Evolutionary conservation across 1,140 invertebrate genomes (phyloP).

Genomic region (Antheraea pernyi): DNA sequence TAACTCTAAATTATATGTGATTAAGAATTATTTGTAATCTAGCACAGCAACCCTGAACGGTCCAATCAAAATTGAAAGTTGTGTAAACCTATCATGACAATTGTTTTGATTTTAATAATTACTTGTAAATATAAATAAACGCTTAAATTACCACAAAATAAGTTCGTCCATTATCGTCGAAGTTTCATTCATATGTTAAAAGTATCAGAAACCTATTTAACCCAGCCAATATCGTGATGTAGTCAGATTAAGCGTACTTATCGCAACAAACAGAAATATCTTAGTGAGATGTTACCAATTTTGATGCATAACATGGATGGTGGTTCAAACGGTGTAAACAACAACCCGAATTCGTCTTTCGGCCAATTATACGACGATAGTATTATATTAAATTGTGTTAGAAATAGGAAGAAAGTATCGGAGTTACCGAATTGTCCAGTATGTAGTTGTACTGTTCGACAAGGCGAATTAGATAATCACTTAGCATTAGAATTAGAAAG

Average conservation of each 20-base stretch:
- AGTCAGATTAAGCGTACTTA: conserved; percentile 54
- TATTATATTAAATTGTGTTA: conserved; percentile 66
- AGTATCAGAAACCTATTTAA: conserved; percentile 36
- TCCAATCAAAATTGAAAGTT: conserved; percentile 34
- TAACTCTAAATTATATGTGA: too few relatives aligned
- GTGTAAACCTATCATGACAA: conserved; percentile 30
- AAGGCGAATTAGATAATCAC: conserved; percentile 68
- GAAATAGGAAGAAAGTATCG: conserved; percentile 67
- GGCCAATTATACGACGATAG: conserved; percentile 53
- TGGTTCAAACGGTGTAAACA: conserved; percentile 44
- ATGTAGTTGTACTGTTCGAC: conserved; percentile 71
- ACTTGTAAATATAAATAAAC: conserved; percentile 21
- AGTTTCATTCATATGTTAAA: conserved; percentile 44
- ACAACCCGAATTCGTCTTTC: conserved; percentile 44
- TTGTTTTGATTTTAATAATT: conserved; percentile 34
- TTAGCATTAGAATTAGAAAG: conserved; percentile 67
- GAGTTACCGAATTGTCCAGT: conserved; percentile 72
- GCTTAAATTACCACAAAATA: conserved; percentile 49
- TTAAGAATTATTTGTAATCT: neutral
- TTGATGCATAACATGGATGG: conserved; percentile 69
- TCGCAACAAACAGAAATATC: conserved; percentile 32
- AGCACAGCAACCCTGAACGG: neutral
- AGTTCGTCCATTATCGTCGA: conserved; percentile 41
- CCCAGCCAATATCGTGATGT: conserved; percentile 51
- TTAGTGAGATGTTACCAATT: conserved; percentile 63